Percentiles rank a stretch among this genome's conserved stretches.
Evolutionary conservation across 2,113 vertebrate genomes (phyloP).

Genomic region (Neogobius melanostomus): DNA sequence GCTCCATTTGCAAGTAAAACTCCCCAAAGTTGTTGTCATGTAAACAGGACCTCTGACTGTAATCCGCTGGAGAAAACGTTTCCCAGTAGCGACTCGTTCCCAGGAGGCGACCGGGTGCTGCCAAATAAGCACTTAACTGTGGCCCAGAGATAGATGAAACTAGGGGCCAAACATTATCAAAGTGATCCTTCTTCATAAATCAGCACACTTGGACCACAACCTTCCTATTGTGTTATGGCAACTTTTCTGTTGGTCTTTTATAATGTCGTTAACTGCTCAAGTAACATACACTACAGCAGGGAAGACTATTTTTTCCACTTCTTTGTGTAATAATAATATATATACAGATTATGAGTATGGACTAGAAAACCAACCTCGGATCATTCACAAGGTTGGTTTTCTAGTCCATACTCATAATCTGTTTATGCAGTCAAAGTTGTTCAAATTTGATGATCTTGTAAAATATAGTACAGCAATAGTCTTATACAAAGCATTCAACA

Average conservation of each 20-base stretch:
- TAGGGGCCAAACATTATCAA: conserved; percentile 56
- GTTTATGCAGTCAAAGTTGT: too few relatives aligned
- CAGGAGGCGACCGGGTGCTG: conserved; percentile 53
- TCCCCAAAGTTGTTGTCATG: conserved; percentile 7
- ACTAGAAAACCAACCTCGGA: too few relatives aligned
- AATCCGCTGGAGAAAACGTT: conserved; percentile 42
- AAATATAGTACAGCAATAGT: too few relatives aligned
- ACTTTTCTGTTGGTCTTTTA: background rate
- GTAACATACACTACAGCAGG: too few relatives aligned
- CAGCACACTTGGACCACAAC: conserved; percentile 9
- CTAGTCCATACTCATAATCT: too few relatives aligned
- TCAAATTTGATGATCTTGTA: too few relatives aligned
- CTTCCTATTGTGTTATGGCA: background rate
- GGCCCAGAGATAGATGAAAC: conserved; percentile 54
- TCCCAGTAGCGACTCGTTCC: conserved; percentile 55
- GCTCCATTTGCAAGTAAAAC: conserved; percentile 1
- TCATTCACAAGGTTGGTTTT: too few relatives aligned
- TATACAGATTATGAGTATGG: too few relatives aligned
- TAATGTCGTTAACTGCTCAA: too few relatives aligned
- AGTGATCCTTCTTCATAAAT: conserved; percentile 56
- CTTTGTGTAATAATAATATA: too few relatives aligned
- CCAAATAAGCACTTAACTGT: conserved; percentile 74
- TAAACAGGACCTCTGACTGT: conserved; percentile 6
- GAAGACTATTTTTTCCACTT: too few relatives aligned
- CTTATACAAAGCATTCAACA: too few relatives aligned